A percentile compares a stretch with the other conserved stretches of the same genome.
Evolutionary conservation across 2,888 invertebrate genomes (phyloP).

Genomic region (Isotomurus palustris): DNA sequence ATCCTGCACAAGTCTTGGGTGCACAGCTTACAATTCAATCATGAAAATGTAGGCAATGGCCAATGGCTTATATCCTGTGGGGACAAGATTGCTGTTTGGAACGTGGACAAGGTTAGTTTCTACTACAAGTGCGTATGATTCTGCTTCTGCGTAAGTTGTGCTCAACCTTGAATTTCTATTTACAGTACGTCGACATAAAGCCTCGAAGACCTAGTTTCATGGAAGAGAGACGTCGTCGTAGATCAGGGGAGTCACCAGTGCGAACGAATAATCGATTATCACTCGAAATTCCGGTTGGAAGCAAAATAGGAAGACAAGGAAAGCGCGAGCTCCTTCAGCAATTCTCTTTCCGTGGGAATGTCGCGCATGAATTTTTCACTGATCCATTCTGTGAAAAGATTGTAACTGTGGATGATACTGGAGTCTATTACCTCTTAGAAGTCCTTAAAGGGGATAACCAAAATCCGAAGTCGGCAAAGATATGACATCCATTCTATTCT

Average conservation of each 20-base stretch:
- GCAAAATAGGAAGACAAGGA: conserved; percentile 45
- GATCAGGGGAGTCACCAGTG: conserved; percentile 33
- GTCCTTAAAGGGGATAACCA: conserved; percentile 44
- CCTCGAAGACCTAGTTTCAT: conserved; percentile 34
- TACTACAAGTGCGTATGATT: background rate
- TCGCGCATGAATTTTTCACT: conserved; percentile 49
- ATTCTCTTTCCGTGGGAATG: conserved; percentile 50
- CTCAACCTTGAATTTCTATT: background rate
- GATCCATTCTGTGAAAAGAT: conserved; percentile 56
- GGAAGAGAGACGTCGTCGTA: conserved; percentile 34
- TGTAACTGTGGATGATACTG: conserved; percentile 60
- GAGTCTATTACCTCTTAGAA: conserved; percentile 60
- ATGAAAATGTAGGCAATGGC: conserved; percentile 15
- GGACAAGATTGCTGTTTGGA: conserved; percentile 40
- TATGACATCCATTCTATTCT: background rate
- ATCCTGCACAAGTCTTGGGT: conserved; percentile 57
- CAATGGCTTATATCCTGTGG: conserved; percentile 38
- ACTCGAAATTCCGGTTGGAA: conserved; percentile 33
- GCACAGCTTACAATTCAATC: conserved; percentile 56
- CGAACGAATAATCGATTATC: conserved; percentile 27
- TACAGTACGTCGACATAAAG: conserved; percentile 27
- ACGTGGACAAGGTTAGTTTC: conserved; percentile 21
- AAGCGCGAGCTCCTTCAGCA: conserved; percentile 50
- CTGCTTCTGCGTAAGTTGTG: background rate
- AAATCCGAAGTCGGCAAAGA: background rate